These are phyloP conservation scores for Bombylius major DNA, from an alignment of 2,888 invertebrate species.

Conservation along the genomic window DNA sequence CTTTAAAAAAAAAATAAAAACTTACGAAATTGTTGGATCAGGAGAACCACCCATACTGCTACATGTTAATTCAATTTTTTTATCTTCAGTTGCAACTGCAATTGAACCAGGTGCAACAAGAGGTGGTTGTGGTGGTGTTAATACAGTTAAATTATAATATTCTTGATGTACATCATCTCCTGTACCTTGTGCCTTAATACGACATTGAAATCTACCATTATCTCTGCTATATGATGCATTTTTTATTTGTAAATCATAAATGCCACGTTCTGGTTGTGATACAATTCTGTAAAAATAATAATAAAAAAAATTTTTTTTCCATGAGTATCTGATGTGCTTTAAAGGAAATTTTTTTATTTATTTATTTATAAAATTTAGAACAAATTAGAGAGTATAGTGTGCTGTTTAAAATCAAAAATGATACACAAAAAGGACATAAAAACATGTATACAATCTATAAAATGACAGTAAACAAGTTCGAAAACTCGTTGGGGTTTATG, in stretches of 20 bases:
- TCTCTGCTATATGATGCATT: conserved; percentile 83
- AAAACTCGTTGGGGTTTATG: no score
- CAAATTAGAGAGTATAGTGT: no score
- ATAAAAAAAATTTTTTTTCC: conserved; percentile 3
- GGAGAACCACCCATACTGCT: conserved; percentile 82
- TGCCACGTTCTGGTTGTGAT: conserved; percentile 64
- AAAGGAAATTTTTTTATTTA: no score
- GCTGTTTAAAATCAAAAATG: no score
- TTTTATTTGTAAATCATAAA: conserved; percentile 78
- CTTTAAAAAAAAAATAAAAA: conserved; percentile 6
- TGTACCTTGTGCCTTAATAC: conserved; percentile 70
- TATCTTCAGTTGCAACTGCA: conserved; percentile 71
- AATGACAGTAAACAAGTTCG: no score
- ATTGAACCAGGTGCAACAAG: conserved; percentile 61
- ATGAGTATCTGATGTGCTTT: no score
- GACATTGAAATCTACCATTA: conserved; percentile 86
- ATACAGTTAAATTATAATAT: conserved; percentile 69
- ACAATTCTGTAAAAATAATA: conserved; percentile 48
- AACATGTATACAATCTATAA: no score
- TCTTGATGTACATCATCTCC: conserved; percentile 75
- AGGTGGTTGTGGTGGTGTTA: conserved; percentile 73
- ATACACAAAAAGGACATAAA: no score
- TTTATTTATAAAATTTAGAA: no score
- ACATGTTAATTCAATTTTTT: conserved; percentile 61
- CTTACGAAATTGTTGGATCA: conserved; percentile 68